Evolutionary conservation across 1,140 invertebrate species (phyloP), one percentile per base, ranked within the genome.

Genomic region (Platyura marginata): DNA sequence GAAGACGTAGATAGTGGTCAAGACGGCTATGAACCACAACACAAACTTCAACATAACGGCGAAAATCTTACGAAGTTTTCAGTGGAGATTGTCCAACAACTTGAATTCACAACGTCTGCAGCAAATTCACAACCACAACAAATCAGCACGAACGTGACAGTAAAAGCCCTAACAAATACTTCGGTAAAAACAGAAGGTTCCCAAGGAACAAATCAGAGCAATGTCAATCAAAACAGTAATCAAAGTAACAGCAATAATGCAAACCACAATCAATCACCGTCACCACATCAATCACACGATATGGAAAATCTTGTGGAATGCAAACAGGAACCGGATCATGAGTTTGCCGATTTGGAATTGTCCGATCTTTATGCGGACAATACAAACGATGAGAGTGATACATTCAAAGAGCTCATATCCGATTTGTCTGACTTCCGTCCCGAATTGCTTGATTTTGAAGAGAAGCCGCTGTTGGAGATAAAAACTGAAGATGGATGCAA

Each of bases 111-210:
- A 20, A 81, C 80, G 19, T 83, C 80, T 5, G 77, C 77, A 32
- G 74, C 80, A 21, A 80, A 81, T 55, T 80, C 80, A 6, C 81
- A 83, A 51, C 76, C 81, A n/a, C 84, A 88, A 51, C 85, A 86
- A 56, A 89, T 89, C 41, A 86, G 84, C 21, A 89, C 86, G 35
- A 90, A 89, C 64, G 85, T 91, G n/a, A 89, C 85, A 6, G 85
- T 91, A 25, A 90, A 88, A 55, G 81, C 86, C 1, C 67, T 87
- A 42, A 79, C 83, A 23, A 87, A 87, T 52, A 76, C 81, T 3
- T 81, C 81, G 36, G 76, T 83, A 35, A 85, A 84, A 49, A 83
- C 79, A n/a, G 77, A 81, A 59, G 67, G 74, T 45, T 59, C 72
- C 11, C 35, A 18, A 51, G 49, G 51, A 21, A 44, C 47, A 35